phyloP scores from a whole-genome alignment of 2,113 vertebrate genomes.

The Sceloporus tristichus region DNA sequence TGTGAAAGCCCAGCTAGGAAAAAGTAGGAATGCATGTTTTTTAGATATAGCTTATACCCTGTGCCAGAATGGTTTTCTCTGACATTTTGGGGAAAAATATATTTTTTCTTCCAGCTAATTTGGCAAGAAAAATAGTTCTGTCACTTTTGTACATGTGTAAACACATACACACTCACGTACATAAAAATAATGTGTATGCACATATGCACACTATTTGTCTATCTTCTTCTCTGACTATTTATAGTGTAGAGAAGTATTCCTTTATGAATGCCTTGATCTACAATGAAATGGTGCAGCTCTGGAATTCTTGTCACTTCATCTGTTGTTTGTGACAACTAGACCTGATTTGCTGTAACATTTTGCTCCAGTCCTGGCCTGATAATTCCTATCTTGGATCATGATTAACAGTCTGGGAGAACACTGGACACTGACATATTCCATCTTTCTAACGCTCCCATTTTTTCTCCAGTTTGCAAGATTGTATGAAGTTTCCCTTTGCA shows the following conservation, averaged over 20 bases:
- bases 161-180: no score
- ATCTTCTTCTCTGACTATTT: no score
- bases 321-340: background rate
- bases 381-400: background rate
- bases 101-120: no score
- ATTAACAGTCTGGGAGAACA: background rate
- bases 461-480: no score
- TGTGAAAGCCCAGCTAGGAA: background rate
- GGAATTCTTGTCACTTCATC: background rate
- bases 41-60: background rate
- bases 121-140: no score
- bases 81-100: no score
- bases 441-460: background rate
- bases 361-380: background rate
- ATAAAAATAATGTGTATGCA: no score
- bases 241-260: background rate
- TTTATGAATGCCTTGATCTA: background rate
- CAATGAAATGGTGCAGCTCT: background rate
- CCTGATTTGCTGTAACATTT: background rate
- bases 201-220: no score
- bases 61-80: background rate
- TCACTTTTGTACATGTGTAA: no score
- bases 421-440: background rate
- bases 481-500: no score
- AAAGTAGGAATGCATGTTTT: background rate